These are phyloP conservation scores for Cherax quadricarinatus DNA, from an alignment of 1,140 invertebrate genomes.

Conservation along the genomic window DNA sequence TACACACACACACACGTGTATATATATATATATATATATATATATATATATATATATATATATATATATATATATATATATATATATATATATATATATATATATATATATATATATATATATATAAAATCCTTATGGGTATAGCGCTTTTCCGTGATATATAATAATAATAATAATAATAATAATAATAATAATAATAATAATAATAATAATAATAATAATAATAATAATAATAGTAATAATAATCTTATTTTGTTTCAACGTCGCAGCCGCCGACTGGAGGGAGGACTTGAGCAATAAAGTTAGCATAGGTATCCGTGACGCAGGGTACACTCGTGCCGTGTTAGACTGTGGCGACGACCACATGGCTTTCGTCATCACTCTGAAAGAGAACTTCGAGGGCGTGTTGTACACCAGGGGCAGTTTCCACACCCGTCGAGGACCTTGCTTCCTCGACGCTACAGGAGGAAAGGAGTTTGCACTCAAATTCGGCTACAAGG, in stretches of 20 bases:
- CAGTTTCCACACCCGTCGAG: slow-evolving; percentile 79
- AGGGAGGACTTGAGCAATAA: slow-evolving; percentile 71
- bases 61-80: slow-evolving; percentile 36
- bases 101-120: slow-evolving; percentile 45
- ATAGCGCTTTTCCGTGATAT: not conserved
- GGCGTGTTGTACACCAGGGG: slow-evolving; percentile 82
- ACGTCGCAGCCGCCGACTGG: slow-evolving; percentile 62
- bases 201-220: not conserved
- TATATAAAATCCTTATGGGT: slow-evolving; percentile 27
- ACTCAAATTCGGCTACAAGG: slow-evolving; percentile 80
- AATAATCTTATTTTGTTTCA: too few relatives aligned
- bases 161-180: not conserved
- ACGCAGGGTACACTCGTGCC: slow-evolving; percentile 68
- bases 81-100: slow-evolving; percentile 29
- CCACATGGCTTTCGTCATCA: slow-evolving; percentile 76
- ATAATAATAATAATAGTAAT: too few relatives aligned
- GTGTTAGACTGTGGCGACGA: slow-evolving; percentile 72
- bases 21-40: slow-evolving; percentile 28
- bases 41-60: slow-evolving; percentile 46
- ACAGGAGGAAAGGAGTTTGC: slow-evolving; percentile 77
- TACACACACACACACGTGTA: not conserved
- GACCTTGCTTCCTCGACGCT: slow-evolving; percentile 80
- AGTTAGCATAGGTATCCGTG: slow-evolving; percentile 69
- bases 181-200: not conserved
- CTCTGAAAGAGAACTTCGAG: slow-evolving; percentile 80